These are phyloP conservation scores for Orthonychiurus folsomi DNA, from an alignment of 2,888 invertebrate species.

Conservation along the genomic window DNA sequence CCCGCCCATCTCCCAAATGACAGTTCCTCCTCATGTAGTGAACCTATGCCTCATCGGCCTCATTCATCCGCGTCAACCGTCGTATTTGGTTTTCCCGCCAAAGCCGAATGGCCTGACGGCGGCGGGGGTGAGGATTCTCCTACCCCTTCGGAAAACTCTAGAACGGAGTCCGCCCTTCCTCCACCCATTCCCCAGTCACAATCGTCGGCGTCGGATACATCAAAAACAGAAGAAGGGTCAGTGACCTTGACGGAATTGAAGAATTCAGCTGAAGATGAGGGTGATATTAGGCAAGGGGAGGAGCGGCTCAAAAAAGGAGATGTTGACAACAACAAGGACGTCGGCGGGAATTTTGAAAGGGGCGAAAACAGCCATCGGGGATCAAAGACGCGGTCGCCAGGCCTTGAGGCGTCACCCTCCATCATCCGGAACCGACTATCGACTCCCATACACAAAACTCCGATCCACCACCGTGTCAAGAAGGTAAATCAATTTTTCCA, in stretches of 20 bases:
- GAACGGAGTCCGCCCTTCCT: conserved; percentile 37
- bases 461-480: conserved; percentile 24
- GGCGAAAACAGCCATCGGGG: too few species aligned
- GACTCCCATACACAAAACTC: conserved; percentile 14
- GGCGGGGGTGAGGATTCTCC: conserved; percentile 33
- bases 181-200: conserved; percentile 37
- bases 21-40: neutral
- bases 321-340: neutral
- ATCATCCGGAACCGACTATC: conserved; percentile 10
- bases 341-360: neutral
- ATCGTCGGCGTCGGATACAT: conserved; percentile 24
- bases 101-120: too few species aligned
- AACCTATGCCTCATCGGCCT: neutral
- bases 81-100: too few species aligned
- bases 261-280: neutral
- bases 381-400: neutral
- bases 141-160: conserved; percentile 30
- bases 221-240: neutral
- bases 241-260: neutral
- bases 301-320: conserved; percentile 8
- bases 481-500: conserved; percentile 30
- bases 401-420: neutral
- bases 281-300: neutral
- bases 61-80: too few species aligned
- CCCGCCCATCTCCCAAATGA: too few species aligned